phyloP scores from a whole-genome alignment of 2,888 invertebrate genomes.

The Hemaris fuciformis region DNA sequence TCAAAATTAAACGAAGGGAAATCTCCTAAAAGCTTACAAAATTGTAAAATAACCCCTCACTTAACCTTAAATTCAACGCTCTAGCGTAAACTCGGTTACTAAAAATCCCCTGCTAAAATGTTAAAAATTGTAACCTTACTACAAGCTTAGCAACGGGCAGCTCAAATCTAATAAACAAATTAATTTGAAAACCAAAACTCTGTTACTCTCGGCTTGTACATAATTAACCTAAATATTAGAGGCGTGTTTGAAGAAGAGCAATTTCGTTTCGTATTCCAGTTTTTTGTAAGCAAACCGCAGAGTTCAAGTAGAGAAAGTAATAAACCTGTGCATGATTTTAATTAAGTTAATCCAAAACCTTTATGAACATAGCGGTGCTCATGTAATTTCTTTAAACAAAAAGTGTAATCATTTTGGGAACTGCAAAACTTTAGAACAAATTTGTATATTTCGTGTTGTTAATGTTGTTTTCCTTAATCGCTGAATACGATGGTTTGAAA shows the following conservation, averaged over 20 bases:
- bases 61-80: too few relatives aligned
- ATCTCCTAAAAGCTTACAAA: too few relatives aligned
- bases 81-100: too few relatives aligned
- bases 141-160: neutral
- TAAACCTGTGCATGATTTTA: neutral
- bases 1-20: too few relatives aligned
- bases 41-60: too few relatives aligned
- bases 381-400: neutral
- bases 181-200: neutral
- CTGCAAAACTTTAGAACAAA: neutral
- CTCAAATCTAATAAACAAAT: neutral
- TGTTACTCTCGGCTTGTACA: neutral
- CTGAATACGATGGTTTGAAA: too few relatives aligned
- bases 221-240: conserved; percentile 3
- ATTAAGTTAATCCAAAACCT: neutral
- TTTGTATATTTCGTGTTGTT: neutral
- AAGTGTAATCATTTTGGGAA: neutral
- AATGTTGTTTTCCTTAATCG: too few relatives aligned
- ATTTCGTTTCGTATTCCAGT: neutral
- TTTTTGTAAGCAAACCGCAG: neutral
- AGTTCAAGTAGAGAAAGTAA: neutral
- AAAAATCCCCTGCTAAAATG: too few relatives aligned
- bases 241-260: neutral
- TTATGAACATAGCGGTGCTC: neutral
- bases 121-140: neutral